Evolutionary conservation across 2,113 vertebrate species (phyloP), one percentile per base, ranked within the genome.

Genomic region (Mirza zaza): DNA sequence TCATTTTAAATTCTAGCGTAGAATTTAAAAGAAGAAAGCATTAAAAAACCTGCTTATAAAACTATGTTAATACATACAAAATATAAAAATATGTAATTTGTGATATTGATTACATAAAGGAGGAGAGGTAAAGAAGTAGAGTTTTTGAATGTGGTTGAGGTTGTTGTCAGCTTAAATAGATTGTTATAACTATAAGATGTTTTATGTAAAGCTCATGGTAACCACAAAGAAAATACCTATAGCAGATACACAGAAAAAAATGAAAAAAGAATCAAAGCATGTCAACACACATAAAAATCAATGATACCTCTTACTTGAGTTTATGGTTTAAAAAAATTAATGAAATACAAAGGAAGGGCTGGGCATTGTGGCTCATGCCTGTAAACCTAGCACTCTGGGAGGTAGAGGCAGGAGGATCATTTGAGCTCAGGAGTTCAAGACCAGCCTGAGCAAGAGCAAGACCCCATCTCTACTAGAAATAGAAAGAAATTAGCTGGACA

Each of bases 11-110:
- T 82, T 82, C 48, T 85, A 21, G 27, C 34, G 5, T 42, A 70
- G 29, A 65, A 81, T 91, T 73, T 91, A 71, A 86, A 61, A 95
- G 36, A 36, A 4, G 75, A 81, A 91, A 93, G n/a, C 13, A 86
- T 73, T 73, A 48, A 48, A 45, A 80, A 89, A 57, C 15, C 20
- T 27, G 27, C 25, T 63, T 63, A 63, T 77, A 81, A 80, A 80
- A 71, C 27, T 77, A 75, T 73, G 13, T 87, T 68, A 76, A 59
- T 88, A n/a, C 4, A 85, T 48, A 57, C 18, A 86, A 50, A 80
- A 75, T 80, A 73, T 59, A 79, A 57, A 75, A 90, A 90, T 29
- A 86, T 86, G 23, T 86, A 85, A 55, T 77, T 89, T 84, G 57
- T 87, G 79, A 89, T 59, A 93, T 77, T 75, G 57, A 1, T 93